Evolutionary conservation across 2,113 vertebrate genomes (phyloP).

Genomic region (Uria aalge): DNA sequence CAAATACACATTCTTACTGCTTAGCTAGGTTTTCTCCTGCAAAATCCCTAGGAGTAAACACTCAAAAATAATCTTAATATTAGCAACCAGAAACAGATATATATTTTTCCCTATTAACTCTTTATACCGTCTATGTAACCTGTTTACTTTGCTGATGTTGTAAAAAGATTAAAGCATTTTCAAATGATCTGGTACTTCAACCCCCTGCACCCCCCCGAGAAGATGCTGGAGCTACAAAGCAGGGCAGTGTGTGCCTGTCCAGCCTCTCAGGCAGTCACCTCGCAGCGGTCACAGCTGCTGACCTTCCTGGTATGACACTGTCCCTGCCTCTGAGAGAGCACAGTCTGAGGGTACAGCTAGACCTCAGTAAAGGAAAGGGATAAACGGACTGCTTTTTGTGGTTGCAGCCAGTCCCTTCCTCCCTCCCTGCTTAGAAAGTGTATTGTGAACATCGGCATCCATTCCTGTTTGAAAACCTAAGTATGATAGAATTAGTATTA

Average conservation of each 20-base stretch:
- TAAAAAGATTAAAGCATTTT: not conserved
- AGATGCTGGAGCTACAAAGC: not conserved
- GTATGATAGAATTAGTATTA: not conserved
- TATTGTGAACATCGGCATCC: not conserved
- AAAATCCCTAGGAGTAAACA: not conserved
- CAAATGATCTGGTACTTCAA: not conserved
- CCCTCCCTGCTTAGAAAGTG: not conserved
- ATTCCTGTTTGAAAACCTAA: not conserved
- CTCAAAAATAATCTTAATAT: not conserved
- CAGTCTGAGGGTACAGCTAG: fast-evolving
- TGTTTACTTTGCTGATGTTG: not conserved
- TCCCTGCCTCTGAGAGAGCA: too few relatives aligned
- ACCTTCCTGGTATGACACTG: not conserved
- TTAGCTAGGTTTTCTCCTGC: not conserved
- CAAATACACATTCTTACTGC: not conserved
- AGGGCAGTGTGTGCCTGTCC: not conserved
- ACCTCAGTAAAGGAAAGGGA: not conserved
- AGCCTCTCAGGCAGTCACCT: not conserved
- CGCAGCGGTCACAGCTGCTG: not conserved
- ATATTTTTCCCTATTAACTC: not conserved
- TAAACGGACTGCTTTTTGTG: not conserved
- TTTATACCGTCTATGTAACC: not conserved
- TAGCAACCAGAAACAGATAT: not conserved
- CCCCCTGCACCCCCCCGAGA: not conserved
- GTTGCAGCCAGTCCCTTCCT: not conserved